Percentiles rank a stretch among this genome's conserved stretches.
Conservation (phyloP, 2,888 invertebrate genomes). For the Pseudanteris insignis region DNA sequence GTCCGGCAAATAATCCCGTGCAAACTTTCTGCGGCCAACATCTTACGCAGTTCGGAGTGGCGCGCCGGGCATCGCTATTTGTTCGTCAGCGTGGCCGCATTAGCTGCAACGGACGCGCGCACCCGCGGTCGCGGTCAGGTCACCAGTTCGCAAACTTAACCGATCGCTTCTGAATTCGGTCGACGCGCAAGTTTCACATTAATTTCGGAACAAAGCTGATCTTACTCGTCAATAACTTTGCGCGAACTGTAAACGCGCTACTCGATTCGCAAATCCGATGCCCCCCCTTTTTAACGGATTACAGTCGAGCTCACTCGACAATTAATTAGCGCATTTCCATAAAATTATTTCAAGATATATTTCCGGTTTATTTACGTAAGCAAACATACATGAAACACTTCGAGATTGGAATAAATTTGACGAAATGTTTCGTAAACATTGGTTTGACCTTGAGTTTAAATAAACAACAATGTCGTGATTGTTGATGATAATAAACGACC, state of each 20-base stretch:
- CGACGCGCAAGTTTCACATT: constrained; percentile 17
- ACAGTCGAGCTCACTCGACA: too few relatives aligned
- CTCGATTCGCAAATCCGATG: too few relatives aligned
- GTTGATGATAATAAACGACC: too few relatives aligned
- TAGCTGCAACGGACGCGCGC: constrained; percentile 28
- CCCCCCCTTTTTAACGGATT: too few relatives aligned
- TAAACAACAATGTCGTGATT: too few relatives aligned
- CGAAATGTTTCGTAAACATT: too few relatives aligned
- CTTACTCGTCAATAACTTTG: constrained; percentile 10
- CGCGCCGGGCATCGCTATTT: constrained; percentile 8
- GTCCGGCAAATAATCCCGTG: constrained; percentile 34
- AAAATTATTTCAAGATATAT: too few relatives aligned
- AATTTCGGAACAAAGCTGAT: constrained; percentile 11
- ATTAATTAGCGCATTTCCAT: too few relatives aligned
- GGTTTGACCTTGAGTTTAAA: too few relatives aligned
- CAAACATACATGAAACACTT: too few relatives aligned
- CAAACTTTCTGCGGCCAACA: constrained; percentile 38
- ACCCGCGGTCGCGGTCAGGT: constrained; percentile 25
- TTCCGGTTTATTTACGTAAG: too few relatives aligned
- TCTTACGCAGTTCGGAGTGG: constrained; percentile 28
- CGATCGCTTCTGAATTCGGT: constrained; percentile 31
- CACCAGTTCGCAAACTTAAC: constrained; percentile 24
- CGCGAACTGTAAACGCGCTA: constrained; percentile 1
- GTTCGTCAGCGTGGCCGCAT: constrained; percentile 8
- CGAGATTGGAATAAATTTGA: too few relatives aligned